Conservation (phyloP, 1,140 invertebrate genomes). For the Drosophila punjabiensis region DNA sequence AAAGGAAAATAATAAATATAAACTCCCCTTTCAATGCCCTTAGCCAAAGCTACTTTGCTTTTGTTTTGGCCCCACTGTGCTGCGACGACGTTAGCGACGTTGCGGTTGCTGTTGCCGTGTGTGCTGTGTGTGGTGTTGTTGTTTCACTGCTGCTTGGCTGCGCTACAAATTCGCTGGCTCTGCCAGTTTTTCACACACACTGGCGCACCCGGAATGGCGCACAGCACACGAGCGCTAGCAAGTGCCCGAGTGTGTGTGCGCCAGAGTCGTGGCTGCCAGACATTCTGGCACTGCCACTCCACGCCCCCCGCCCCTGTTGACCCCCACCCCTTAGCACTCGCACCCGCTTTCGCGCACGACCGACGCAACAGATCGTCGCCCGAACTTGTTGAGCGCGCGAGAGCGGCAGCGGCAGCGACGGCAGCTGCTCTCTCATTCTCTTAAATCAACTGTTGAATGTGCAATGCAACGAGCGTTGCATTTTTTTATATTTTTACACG, state of each 20-base stretch:
- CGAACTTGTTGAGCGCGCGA: slow-evolving; percentile 72
- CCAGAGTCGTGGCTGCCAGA: slow-evolving; percentile 79
- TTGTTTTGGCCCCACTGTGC: slow-evolving; percentile 59
- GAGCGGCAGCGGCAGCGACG: slow-evolving; percentile 23
- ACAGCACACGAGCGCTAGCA: slow-evolving; percentile 8
- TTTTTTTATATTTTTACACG: slow-evolving; percentile 51
- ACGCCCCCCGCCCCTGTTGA: slow-evolving; percentile 27
- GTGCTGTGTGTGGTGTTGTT: slow-evolving; percentile 41
- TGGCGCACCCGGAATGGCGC: slow-evolving; percentile 1
- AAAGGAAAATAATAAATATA: not conserved
- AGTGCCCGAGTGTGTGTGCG: slow-evolving; percentile 25
- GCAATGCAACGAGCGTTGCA: slow-evolving; percentile 59
- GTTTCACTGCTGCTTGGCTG: slow-evolving; percentile 56
- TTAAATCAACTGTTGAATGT: slow-evolving; percentile 80
- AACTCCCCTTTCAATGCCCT: slow-evolving; percentile 2
- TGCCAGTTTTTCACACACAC: slow-evolving; percentile 57
- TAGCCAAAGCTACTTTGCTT: not conserved
- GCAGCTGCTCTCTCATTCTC: slow-evolving; percentile 29
- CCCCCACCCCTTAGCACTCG: slow-evolving; percentile 24
- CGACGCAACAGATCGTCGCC: slow-evolving; percentile 60
- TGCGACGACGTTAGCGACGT: slow-evolving; percentile 42
- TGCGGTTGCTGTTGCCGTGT: slow-evolving; percentile 47
- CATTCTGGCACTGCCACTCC: slow-evolving; percentile 76
- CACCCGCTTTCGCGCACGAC: slow-evolving; percentile 8
- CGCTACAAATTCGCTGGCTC: slow-evolving; percentile 78